Percentiles rank a stretch among this genome's conserved stretches.
phyloP scores from a whole-genome alignment of 2,888 invertebrate species.

The Eubasilissa splendida region DNA sequence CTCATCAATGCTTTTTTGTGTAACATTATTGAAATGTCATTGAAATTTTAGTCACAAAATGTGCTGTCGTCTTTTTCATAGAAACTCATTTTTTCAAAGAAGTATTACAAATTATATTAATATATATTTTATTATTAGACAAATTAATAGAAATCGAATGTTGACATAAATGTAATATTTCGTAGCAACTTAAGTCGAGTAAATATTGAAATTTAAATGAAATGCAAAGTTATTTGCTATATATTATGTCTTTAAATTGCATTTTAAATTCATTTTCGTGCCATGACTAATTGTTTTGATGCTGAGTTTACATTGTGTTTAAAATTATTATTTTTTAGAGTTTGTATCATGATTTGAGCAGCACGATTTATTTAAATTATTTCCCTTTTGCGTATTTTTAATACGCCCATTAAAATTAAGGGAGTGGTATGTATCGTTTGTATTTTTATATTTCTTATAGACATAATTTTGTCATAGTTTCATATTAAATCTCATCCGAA shows the following conservation, averaged over 20 bases:
- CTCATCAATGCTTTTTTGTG: too few relatives aligned
- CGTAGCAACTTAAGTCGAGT: neutral
- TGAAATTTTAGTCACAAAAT: conserved; percentile 31
- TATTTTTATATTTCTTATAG: conserved; percentile 32
- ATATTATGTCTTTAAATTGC: neutral
- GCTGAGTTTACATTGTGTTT: neutral
- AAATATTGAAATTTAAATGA: neutral
- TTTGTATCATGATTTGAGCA: neutral
- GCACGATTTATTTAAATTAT: conserved; percentile 12
- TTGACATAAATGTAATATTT: neutral
- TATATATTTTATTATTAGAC: conserved; percentile 16
- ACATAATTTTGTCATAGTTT: conserved; percentile 10
- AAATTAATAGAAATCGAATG: neutral
- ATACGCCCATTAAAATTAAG: neutral
- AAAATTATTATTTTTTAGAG: neutral
- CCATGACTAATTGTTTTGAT: neutral
- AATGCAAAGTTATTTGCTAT: neutral
- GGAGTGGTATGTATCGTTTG: conserved; percentile 27
- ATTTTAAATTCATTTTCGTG: conserved; percentile 11
- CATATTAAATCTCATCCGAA: neutral
- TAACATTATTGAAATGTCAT: conserved; percentile 14
- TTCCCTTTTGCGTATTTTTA: neutral
- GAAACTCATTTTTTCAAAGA: conserved; percentile 8
- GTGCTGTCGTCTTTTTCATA: conserved; percentile 26
- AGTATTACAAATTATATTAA: conserved; percentile 25